Base-by-base conservation (phyloP, 2,797 vertebrate species). In the Alca torda region DNA sequence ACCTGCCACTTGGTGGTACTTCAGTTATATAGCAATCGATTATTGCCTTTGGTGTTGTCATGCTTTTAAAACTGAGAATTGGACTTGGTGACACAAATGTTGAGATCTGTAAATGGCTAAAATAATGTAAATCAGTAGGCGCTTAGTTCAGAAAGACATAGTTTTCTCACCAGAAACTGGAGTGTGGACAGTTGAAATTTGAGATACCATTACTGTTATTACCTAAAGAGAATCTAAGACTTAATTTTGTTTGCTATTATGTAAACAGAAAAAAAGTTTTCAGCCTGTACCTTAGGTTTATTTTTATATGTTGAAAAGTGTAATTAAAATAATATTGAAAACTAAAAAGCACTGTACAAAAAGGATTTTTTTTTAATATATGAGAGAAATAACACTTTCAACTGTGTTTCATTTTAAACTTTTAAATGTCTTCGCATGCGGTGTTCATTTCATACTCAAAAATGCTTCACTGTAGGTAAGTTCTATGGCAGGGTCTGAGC, bases 231-330 rank as follows among this genome's bases (percentile, higher is more conserved):
- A 84, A 70, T 74, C 64, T 74, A 90, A 92, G 86, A 53, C 65
- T 70, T 80, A 70, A 60, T 72, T 90, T 91, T 69, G 26, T 81
- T 93, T 68, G 26, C 70, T 84, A 60, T 41, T 78, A 57, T 59
- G 26, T 94, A 61, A 88, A 33, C 61, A 33, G 53, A n/a, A 91
- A 35, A 64, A 56, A 78, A 30, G 6, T 46, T 85, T 76, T 75
- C 37, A 41, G 61, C 73, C 37, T 90, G 60, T 90, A 88, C 25
- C 28, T 94, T 72, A 86, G 73, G 48, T 95, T 95, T 96, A 95
- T 95, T 97, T 93, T 97, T 96, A 28, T 95, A 94, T 82, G 54
- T 81, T 92, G 59, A 89, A 76, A 92, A 76, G 11, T 60, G 17
- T 77, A 76, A 91, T 91, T 93, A 81, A 95, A 93, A 61, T 81